Evolutionary conservation across 1,140 invertebrate species (phyloP), one percentile per base, ranked within the genome.

Genomic region (Drosophila takahashii): DNA sequence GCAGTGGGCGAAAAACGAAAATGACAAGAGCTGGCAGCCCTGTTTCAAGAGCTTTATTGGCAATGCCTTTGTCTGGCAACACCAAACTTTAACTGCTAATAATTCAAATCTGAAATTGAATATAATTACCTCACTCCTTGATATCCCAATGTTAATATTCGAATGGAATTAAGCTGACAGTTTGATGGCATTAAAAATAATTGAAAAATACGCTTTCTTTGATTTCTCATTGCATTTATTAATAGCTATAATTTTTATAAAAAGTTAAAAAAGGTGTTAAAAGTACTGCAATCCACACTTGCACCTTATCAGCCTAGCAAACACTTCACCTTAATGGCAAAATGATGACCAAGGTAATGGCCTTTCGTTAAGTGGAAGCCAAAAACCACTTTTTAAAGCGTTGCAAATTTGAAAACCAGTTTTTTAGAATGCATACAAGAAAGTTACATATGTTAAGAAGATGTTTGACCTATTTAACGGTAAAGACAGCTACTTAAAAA

Each of bases 321-420:
- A 71, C 32, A 73, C 42, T 72, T 42, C 7, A 70, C 7, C 4
- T 45, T 65, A 53, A 69, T 42, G 13, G 8, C 47, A 44, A 69
- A 48, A 56, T 72, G 5, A 59, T 52, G 6, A 29, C 1, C 32
- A 47, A 42, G 62, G 44, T 54, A 71, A 48, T 57, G n/a, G 22
- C 62, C 39, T 64, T 64, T 64, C n/a, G 4, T 34, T n/a, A 44
- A 60, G 60, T 59, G 39, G 29, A 11, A 27, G 39, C 26, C 54
- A 3, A 34, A 44, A 34, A 27, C 39, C 18, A 26, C 18, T 36
- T 26, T 54, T 34, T 15, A 10, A 44, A 13, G 6, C 7, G 10
- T 7, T 22, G 22, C 2, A 9, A 58, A 34, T 62, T 59, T n/a
- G 13, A 9, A 34, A 62, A 62, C 60, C 37, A 10, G 53, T 62